Evolutionary conservation across 2,797 vertebrate species (phyloP), one percentile per base, ranked within the genome.

Genomic region (Enteromius anoplus): DNA sequence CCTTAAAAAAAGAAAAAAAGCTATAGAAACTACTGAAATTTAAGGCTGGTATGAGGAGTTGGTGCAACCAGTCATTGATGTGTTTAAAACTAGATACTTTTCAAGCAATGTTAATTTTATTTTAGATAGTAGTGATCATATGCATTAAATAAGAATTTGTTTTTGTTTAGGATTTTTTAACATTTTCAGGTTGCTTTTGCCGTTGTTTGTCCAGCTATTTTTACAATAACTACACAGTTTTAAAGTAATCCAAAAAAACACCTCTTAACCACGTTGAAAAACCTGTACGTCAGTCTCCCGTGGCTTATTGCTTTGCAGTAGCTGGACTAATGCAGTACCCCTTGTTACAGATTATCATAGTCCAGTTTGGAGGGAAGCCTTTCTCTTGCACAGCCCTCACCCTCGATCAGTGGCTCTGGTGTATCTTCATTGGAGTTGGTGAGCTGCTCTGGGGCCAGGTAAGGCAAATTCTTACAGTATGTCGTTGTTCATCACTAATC

Each of bases 401-500:
- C 81, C 91, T 99, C 78, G 96, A 96, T 91, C 98, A 99, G 90
- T 99, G 98, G 98, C 91, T 99, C 87, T 99, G 98, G 97, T 99
- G 98, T 69, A 88, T 98, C 66, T 99, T 99, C 92, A 97, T 99
- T 0, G 97, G 97, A 0, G 92, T 99, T 5, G 97, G 97, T 62
- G 98, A 98, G 90, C 95, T 99, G 88, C 94, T 99, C 66, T 99
- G 98, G 98, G 98, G 98, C 84, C 98, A 99, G 97, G 98, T 99
- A 88, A 92, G 93, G 69, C 55, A 86, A 90, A 51, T 73, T 53
- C 26, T 55, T 55, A 71, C 29, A 60, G n/a, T 21, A 11, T 9
- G 45, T 55, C 3, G 12, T 14, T 78, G 1, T 26, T 26, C 19
- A 15, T 58, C 45, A 84, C 37, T 83, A 47, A 58, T 68, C 23